phyloP scores from a whole-genome alignment of 2,888 invertebrate species.

The Drosophila kanekoi region DNA sequence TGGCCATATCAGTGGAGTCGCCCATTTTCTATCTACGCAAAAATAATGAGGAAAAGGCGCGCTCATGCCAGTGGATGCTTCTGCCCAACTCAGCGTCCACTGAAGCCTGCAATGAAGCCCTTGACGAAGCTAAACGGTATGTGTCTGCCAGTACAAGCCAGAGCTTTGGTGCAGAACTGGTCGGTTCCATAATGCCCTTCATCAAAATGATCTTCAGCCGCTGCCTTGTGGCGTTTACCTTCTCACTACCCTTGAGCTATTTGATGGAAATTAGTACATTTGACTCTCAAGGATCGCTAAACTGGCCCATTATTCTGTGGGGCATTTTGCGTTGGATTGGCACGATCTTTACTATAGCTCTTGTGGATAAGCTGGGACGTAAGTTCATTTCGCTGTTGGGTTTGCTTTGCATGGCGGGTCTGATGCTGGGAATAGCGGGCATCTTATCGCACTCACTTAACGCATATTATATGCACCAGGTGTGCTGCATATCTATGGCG shows the following conservation, averaged over 20 bases:
- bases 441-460: constrained; percentile 29
- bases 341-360: constrained; percentile 35
- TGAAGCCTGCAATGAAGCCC: constrained; percentile 33
- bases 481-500: constrained; percentile 54
- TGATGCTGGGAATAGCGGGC: constrained; percentile 67
- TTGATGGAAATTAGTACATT: constrained; percentile 17
- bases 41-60: constrained; percentile 66
- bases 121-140: constrained; percentile 70
- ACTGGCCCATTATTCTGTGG: constrained; percentile 59
- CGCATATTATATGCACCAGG: constrained; percentile 46
- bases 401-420: constrained; percentile 60
- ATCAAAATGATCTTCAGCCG: constrained; percentile 73
- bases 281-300: background rate
- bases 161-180: constrained; percentile 31
- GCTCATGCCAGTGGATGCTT: constrained; percentile 42
- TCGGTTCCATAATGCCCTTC: constrained; percentile 62
- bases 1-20: constrained; percentile 65
- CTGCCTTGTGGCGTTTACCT: constrained; percentile 71
- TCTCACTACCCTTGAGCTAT: constrained; percentile 71
- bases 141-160: constrained; percentile 57
- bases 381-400: constrained; percentile 59
- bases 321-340: constrained; percentile 68
- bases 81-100: constrained; percentile 31
- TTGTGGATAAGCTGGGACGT: constrained; percentile 68
- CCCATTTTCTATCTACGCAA: constrained; percentile 71